Evolutionary conservation across 2,113 vertebrate genomes (phyloP), one percentile per base, ranked within the genome.

Genomic region (Ptilonorhynchus violaceus): DNA sequence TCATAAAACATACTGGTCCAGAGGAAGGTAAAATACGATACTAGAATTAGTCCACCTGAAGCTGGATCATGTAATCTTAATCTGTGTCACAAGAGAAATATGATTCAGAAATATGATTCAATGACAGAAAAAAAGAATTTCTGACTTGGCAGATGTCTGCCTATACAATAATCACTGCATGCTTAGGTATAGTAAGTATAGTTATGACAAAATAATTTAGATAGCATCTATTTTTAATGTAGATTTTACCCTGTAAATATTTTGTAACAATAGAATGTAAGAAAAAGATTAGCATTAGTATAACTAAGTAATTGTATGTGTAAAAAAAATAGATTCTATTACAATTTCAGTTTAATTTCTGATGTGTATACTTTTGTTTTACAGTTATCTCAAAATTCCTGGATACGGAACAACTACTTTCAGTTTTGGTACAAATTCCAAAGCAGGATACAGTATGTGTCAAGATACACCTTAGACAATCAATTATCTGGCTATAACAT

Each of bases 361-460:
- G 24, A 70, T 73, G 37, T 67, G 21, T 25, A 62, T 60, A 92
- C 25, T 97, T 97, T 97, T 95, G n/a, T 96, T 92, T 97, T 97
- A 92, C 92, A 99, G 99, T 99, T 93, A 98, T 99, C 94, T 98
- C 98, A 97, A 98, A 98, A 97, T 99, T 99, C 97, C 97, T 99
- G 93, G 99, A 99, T 93, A 99, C 99, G 73, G 99, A 99, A 96
- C 99, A 99, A 79, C 98, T 99, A 75, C 98, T 99, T 92, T 99
- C 99, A 84, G 98, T 99, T 98, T 98, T 99, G 79, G 98, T 99
- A 74, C 99, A 99, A 98, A 98, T 99, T 97, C 99, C 99, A 91
- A 99, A 99, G 96, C 99, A 99, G 96, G 98, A 99, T 96, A 99
- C 99, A 20, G 99, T 99, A 98, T 67, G 98, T 97, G 95, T 90